Evolutionary conservation across 2,888 invertebrate species (phyloP).

Genomic region (Rhagophthalmus giganteus): DNA sequence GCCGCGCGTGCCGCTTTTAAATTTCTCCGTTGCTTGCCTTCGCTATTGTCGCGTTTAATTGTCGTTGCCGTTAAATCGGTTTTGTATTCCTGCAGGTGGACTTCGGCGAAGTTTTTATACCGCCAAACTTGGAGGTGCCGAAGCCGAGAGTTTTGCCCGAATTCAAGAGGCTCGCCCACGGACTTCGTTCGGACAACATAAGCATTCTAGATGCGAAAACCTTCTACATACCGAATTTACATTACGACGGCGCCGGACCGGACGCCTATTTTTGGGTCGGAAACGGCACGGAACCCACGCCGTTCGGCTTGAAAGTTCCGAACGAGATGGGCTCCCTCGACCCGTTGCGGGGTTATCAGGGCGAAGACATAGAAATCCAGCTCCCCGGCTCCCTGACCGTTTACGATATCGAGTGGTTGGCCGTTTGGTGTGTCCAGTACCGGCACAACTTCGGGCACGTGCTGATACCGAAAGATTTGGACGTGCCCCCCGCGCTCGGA

Average conservation of each 20-base stretch:
- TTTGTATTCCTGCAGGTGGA: no score
- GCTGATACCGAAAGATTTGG: slow-evolving; percentile 80
- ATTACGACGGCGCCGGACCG: slow-evolving; percentile 89
- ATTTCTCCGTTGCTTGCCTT: no score
- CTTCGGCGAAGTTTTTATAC: slow-evolving; percentile 85
- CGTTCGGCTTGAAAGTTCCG: slow-evolving; percentile 84
- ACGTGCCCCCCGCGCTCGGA: slow-evolving; percentile 87
- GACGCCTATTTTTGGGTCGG: slow-evolving; percentile 97
- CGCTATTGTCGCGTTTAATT: no score
- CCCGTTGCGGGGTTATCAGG: slow-evolving; percentile 82
- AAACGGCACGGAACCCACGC: slow-evolving; percentile 78
- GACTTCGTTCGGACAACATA: slow-evolving; percentile 86
- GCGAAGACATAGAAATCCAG: slow-evolving; percentile 89
- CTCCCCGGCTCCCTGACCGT: slow-evolving; percentile 82
- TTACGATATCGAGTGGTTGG: slow-evolving; percentile 89
- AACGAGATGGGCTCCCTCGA: slow-evolving; percentile 85
- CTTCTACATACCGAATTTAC: slow-evolving; percentile 87
- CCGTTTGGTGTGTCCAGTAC: slow-evolving; percentile 90
- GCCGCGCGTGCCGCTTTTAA: no score
- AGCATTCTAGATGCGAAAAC: slow-evolving; percentile 90
- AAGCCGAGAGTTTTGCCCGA: slow-evolving; percentile 80
- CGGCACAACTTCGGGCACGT: slow-evolving; percentile 91
- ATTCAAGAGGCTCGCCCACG: slow-evolving; percentile 85
- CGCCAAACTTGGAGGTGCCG: slow-evolving; percentile 75
- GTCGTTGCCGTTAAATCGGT: no score